Percentiles rank a stretch among this genome's conserved stretches.
Evolutionary conservation across 2,888 invertebrate genomes (phyloP).

Genomic region (Ferdinandea cuprea): DNA sequence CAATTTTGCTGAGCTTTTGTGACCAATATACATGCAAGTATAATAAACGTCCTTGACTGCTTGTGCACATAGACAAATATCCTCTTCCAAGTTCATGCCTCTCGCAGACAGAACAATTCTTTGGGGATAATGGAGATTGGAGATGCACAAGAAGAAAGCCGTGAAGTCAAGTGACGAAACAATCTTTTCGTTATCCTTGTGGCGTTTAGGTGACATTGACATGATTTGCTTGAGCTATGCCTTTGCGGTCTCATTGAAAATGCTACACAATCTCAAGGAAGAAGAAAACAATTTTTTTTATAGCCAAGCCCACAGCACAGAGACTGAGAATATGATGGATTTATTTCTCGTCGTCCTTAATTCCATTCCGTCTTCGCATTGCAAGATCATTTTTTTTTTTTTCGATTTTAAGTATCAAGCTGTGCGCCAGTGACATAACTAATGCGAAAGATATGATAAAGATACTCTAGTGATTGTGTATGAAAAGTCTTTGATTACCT

Average conservation of each 20-base stretch:
- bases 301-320: slow-evolving; percentile 15
- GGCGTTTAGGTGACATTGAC: slow-evolving; percentile 57
- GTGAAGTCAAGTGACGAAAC: slow-evolving; percentile 52
- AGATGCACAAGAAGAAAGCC: slow-evolving; percentile 46
- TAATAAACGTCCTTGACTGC: too few species aligned
- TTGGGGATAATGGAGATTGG: slow-evolving; percentile 31
- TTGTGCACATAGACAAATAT: background rate
- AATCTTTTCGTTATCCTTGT: slow-evolving; percentile 47
- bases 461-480: slow-evolving; percentile 41
- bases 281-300: slow-evolving; percentile 40
- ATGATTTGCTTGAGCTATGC: slow-evolving; percentile 14
- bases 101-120: slow-evolving; percentile 15
- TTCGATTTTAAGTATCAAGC: slow-evolving; percentile 56
- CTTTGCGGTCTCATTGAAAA: slow-evolving; percentile 7
- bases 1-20: too few species aligned
- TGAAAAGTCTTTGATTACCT: slow-evolving; percentile 57
- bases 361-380: background rate
- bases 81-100: slow-evolving; percentile 34
- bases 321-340: slow-evolving; percentile 43
- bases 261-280: slow-evolving; percentile 11
- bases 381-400: slow-evolving; percentile 38
- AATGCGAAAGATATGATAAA: slow-evolving; percentile 17
- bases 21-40: too few species aligned
- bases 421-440: slow-evolving; percentile 30
- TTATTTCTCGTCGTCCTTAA: background rate